Base-by-base conservation (phyloP, 2,797 vertebrate genomes). In the Enteromius viviparus region DNA sequence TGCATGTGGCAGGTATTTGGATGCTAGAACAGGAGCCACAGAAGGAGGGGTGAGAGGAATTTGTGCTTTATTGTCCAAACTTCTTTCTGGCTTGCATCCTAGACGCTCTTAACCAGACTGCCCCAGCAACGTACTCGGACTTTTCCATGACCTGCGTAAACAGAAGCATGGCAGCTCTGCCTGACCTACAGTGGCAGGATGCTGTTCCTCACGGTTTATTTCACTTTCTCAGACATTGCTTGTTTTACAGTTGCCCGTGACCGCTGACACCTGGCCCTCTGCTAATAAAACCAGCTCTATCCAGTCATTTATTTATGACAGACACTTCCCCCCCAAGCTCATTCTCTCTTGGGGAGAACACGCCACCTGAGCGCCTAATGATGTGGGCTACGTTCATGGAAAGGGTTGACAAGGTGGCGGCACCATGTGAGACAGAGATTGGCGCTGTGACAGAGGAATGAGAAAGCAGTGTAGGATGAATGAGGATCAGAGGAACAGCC, bases 241-340 rank as follows among this genome's bases (percentile, higher is more conserved):
- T 70, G 79, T 88, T 83, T 90, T 82, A 85, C 62, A 74, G 81
- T 76, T 76, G 68, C 72, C 66, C 34, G 42, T 76, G 84, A 82
- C 82, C 75, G 53, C 87, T 84, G 88, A 89, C 87, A 82, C 87
- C 88, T 84, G 85, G 87, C 76, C 76, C 87, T 29, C 72, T 85
- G 79, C 76, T 89, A 90, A 93, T 85, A 88, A 90, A 92, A 90
- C 83, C 87, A 81, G 84, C 86, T 90, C 91, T 90, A 66, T 83
- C 66, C 83, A 92, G 90, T 88, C 89, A 89, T 89, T 92, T 93
- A 92, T 93, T 92, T 92, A 91, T 87, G 89, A 92, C 91, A 85
- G 90, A 91, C 87, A 88, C 88, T 89, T 81, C 80, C 83, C 66
- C 4, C 4, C 78, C 76, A 49, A 76, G 82, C 68, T 87, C 68